phyloP scores from a whole-genome alignment of 2,113 vertebrate species.

The Mastomys natalensis region DNA sequence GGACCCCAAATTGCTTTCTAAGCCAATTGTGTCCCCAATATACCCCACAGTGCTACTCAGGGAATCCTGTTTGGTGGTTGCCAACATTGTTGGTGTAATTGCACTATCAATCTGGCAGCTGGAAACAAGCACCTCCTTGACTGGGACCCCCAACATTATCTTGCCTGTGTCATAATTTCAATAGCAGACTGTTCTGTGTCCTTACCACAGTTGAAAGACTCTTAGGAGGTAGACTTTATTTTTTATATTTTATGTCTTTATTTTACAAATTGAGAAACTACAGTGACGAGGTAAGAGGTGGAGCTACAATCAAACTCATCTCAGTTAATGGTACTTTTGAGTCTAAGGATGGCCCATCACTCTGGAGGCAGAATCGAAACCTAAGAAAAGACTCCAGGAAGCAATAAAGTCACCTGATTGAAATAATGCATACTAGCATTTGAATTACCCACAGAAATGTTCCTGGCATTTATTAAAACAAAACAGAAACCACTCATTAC shows the following conservation, averaged over 20 bases:
- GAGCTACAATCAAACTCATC: background rate
- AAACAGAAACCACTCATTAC: background rate
- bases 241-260: background rate
- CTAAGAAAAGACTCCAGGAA: background rate
- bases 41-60: background rate
- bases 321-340: rapidly evolving
- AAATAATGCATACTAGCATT: background rate
- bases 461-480: background rate
- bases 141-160: background rate
- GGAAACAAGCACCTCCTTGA: background rate
- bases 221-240: background rate
- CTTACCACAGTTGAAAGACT: background rate
- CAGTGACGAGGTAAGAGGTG: background rate
- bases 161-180: background rate
- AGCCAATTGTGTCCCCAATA: rapidly evolving
- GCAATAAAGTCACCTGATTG: background rate
- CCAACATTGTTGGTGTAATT: background rate
- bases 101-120: background rate
- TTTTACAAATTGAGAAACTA: background rate
- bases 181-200: too few species aligned
- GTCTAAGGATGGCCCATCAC: too few species aligned
- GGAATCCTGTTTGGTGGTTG: rapidly evolving
- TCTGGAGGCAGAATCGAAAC: background rate
- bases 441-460: background rate
- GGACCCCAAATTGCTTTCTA: background rate